Percentiles rank a stretch among this genome's conserved stretches.
Conservation (phyloP, 2,113 vertebrate species). For the Pygoscelis adeliae region DNA sequence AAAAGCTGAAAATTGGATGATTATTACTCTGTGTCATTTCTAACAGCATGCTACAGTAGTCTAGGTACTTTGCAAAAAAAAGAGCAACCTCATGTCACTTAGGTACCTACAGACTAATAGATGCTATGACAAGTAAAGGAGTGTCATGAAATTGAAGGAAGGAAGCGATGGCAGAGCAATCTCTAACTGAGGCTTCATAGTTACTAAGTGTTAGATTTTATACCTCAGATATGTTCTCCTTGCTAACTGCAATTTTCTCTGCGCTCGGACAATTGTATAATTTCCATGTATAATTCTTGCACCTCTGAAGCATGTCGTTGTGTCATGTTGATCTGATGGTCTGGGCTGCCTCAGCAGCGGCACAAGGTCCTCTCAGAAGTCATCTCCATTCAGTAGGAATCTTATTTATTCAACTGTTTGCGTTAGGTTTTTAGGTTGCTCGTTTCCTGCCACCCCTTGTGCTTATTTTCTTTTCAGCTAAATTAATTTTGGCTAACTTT, state of each 20-base stretch:
- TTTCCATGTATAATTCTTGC: background rate
- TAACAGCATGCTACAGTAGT: background rate
- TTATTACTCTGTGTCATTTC: background rate
- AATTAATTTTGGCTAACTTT: conserved; percentile 52
- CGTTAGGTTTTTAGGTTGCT: background rate
- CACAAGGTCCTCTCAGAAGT: background rate
- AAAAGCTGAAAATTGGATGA: background rate
- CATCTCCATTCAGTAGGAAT: background rate
- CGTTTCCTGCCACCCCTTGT: background rate
- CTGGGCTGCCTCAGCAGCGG: background rate
- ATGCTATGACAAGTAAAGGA: background rate
- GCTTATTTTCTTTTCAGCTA: conserved; percentile 46
- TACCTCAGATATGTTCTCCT: background rate
- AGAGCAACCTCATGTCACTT: background rate
- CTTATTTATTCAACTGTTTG: background rate
- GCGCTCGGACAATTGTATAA: fast-evolving
- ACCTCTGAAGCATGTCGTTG: background rate
- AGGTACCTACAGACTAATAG: background rate
- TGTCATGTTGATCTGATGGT: background rate
- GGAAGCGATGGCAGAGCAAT: background rate
- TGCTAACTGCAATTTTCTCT: background rate
- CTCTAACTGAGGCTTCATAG: background rate
- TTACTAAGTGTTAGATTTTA: background rate
- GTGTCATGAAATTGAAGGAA: background rate
- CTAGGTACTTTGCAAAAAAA: background rate